phyloP scores from a whole-genome alignment of 2,113 vertebrate genomes.

The Callionymus lyra region DNA sequence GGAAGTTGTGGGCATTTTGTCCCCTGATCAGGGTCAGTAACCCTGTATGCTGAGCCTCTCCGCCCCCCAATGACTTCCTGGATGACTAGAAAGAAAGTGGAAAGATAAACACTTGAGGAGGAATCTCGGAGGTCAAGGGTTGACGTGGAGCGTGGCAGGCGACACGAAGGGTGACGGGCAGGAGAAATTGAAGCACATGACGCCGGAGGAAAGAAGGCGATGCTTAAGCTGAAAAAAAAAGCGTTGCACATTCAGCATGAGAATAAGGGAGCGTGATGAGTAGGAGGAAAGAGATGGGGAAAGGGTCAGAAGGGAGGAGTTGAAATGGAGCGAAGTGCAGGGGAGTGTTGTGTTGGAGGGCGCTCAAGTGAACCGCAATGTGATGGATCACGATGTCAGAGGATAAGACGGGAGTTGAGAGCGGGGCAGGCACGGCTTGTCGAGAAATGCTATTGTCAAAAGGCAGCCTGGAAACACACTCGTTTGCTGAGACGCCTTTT shows the following conservation, averaged over 20 bases:
- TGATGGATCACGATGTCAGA: slow-evolving; percentile 58
- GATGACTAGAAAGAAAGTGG: slow-evolving; percentile 24
- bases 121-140: slow-evolving; percentile 8
- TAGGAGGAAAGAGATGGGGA: slow-evolving; percentile 24
- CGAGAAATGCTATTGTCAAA: slow-evolving; percentile 43
- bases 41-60: slow-evolving; percentile 30
- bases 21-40: slow-evolving; percentile 49
- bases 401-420: slow-evolving; percentile 46
- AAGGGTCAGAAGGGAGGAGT: slow-evolving; percentile 27
- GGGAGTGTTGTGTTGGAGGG: slow-evolving; percentile 10
- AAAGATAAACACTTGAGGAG: slow-evolving; percentile 37
- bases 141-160: slow-evolving; percentile 6
- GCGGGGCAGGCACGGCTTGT: slow-evolving; percentile 37
- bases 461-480: slow-evolving; percentile 13
- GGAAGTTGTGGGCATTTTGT: slow-evolving; percentile 52
- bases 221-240: no score
- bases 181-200: slow-evolving; percentile 24
- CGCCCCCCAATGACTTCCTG: slow-evolving; percentile 25
- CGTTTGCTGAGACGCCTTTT: slow-evolving; percentile 5
- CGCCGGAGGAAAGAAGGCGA: slow-evolving; percentile 20
- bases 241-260: neutral
- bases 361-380: slow-evolving; percentile 29
- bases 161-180: slow-evolving; percentile 11
- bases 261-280: slow-evolving; percentile 28
- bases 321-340: slow-evolving; percentile 31